phyloP scores from a whole-genome alignment of 2,113 vertebrate genomes.

The Herpailurus yagouaroundi region DNA sequence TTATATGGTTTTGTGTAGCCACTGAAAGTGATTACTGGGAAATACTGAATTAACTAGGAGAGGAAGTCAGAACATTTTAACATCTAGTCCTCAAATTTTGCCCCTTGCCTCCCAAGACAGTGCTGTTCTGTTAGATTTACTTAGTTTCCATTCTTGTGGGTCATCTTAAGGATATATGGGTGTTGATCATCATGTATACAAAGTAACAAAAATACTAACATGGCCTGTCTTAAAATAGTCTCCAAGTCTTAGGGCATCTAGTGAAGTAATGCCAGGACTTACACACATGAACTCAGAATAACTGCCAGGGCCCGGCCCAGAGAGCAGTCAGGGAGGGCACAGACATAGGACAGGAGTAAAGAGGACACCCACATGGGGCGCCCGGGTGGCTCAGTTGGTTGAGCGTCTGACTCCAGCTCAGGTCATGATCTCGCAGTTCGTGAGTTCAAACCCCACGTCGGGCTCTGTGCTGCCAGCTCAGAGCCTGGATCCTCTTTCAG shows the following conservation, averaged over 20 bases:
- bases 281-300: not conserved
- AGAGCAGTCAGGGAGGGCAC: not conserved
- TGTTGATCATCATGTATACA: not conserved
- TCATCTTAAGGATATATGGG: not conserved
- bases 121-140: not conserved
- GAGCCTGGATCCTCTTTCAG: too few species aligned
- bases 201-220: not conserved
- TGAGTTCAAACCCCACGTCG: too few species aligned
- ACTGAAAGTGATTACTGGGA: slow-evolving; percentile 36
- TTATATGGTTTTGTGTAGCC: slow-evolving; percentile 20
- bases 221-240: not conserved
- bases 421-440: too few species aligned
- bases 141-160: not conserved
- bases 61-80: slow-evolving; percentile 22
- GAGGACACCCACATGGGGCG: not conserved
- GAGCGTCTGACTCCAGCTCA: too few species aligned
- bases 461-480: too few species aligned
- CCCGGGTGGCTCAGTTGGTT: too few species aligned
- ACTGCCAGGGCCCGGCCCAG: not conserved
- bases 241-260: not conserved
- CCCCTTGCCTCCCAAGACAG: not conserved
- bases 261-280: not conserved
- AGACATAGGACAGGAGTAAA: not conserved
- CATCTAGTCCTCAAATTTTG: not conserved
- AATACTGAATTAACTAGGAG: slow-evolving; percentile 27